Conservation (phyloP, 2,797 vertebrate species). For the Bovichtus variegatus region DNA sequence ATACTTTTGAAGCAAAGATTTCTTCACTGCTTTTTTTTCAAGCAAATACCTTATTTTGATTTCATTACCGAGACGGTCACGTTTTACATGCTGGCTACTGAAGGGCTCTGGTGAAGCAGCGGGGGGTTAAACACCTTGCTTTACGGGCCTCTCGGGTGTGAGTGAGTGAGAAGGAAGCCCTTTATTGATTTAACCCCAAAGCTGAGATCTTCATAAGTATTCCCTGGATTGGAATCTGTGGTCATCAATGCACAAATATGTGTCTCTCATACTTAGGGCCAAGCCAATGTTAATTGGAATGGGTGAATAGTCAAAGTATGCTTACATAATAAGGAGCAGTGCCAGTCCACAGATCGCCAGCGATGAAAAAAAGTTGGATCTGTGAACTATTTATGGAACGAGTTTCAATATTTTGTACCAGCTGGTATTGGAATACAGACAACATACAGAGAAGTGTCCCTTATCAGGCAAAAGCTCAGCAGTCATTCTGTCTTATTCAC, state of each 20-base stretch:
- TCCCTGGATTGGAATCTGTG: slow-evolving; percentile 23
- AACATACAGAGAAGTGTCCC: slow-evolving; percentile 29
- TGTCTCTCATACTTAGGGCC: not conserved
- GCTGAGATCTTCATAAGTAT: slow-evolving; percentile 37
- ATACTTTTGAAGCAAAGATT: not conserved
- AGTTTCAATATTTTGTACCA: slow-evolving; percentile 36
- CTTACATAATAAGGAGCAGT: slow-evolving; percentile 9
- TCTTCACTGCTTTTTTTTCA: not conserved
- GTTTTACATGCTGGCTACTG: slow-evolving; percentile 3
- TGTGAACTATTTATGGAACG: slow-evolving; percentile 19
- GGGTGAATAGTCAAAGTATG: not conserved
- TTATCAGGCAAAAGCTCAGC: slow-evolving; percentile 52
- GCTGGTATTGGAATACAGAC: slow-evolving; percentile 34
- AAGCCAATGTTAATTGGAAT: not conserved
- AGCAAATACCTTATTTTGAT: slow-evolving; percentile 14
- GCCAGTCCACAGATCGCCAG: slow-evolving; percentile 14
- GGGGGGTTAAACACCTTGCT: slow-evolving; percentile 37
- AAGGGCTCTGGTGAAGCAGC: slow-evolving; percentile 17
- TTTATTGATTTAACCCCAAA: slow-evolving; percentile 33
- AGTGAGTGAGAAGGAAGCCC: slow-evolving; percentile 22
- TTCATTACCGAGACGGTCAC: not conserved
- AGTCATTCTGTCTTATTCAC: slow-evolving; percentile 58
- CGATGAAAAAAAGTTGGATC: slow-evolving; percentile 28
- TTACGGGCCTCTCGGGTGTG: slow-evolving; percentile 20
- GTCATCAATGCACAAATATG: slow-evolving; percentile 21